phyloP scores from a whole-genome alignment of 2,888 invertebrate genomes.

The Tolmerus cingulatus region DNA sequence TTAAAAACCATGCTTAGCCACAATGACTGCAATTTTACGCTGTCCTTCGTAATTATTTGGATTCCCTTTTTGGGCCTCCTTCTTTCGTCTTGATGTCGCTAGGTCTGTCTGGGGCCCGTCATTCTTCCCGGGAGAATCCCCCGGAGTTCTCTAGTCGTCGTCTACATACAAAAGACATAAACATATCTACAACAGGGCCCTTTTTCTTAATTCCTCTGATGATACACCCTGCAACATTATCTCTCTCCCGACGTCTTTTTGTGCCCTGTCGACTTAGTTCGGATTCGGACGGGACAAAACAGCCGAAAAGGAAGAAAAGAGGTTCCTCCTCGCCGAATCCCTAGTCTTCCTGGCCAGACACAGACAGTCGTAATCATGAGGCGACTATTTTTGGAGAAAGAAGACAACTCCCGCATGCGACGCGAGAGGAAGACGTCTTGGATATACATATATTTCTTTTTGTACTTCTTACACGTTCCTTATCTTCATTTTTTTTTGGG shows the following conservation, averaged over 20 bases:
- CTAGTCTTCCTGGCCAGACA: background rate
- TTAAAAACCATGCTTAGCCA: slow-evolving; percentile 29
- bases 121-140: background rate
- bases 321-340: background rate
- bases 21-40: slow-evolving; percentile 42
- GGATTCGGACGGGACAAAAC: background rate
- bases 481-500: background rate
- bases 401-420: background rate
- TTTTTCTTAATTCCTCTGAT: background rate
- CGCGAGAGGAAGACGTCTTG: background rate
- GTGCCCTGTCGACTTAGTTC: background rate
- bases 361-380: slow-evolving; percentile 18
- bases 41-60: slow-evolving; percentile 39
- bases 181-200: background rate
- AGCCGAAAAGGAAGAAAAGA: background rate
- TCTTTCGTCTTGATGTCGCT: background rate
- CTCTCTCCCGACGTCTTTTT: background rate
- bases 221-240: slow-evolving; percentile 7
- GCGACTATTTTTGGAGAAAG: slow-evolving; percentile 7
- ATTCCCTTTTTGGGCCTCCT: slow-evolving; percentile 7
- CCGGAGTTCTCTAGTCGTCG: background rate
- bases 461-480: background rate
- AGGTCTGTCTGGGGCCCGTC: background rate
- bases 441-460: background rate
- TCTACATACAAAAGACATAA: background rate